Evolutionary conservation across 2,113 vertebrate species (phyloP), one percentile per base, ranked within the genome.

Genomic region (Marmota flaviventris): DNA sequence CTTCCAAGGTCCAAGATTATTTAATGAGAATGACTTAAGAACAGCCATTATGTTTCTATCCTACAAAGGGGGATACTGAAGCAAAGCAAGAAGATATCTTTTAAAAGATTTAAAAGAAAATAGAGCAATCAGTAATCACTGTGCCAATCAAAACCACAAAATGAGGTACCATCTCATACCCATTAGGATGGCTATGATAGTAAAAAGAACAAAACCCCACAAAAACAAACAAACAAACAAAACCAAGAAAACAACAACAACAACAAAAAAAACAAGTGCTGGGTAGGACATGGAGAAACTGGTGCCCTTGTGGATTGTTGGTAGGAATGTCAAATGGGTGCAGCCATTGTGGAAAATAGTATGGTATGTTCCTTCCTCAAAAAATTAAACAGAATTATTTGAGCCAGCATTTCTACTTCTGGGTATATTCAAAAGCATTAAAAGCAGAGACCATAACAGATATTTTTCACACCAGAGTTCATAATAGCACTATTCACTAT

Each of bases 81-180:
- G 75, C 42, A 69, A 70, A 93, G 88, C 61, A 88, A 73, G 24
- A 84, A 91, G 58, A 73, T 5, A 8, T 8, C 67, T 72, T 76
- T 93, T 67, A 61, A 85, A 89, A 88, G 4, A 37, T 89, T 70
- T 82, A 73, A 83, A 73, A 78, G 51, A 72, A 78, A 53, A 63
- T 75, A 72, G 29, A 56, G 6, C 70, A 82, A 34, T 70, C 34
- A 39, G 39, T 69, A 76, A 39, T 85, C n/a, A 25, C 48, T 70
- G 89, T 81, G 83, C 5, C 79, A 51, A 53, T 67, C 42, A 81
- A 83, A 91, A 77, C n/a, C 24, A 56, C 61, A 63, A 32, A 24
- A 7, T 9, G n/a, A 85, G 72, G 32, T 51, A 32, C 32, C 27
- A 81, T 12, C 53, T 81, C 27, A 42, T 2, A 72, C 22, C 58